Base-by-base conservation (phyloP, 1,140 invertebrate genomes). In the Hormaphis cornu region DNA sequence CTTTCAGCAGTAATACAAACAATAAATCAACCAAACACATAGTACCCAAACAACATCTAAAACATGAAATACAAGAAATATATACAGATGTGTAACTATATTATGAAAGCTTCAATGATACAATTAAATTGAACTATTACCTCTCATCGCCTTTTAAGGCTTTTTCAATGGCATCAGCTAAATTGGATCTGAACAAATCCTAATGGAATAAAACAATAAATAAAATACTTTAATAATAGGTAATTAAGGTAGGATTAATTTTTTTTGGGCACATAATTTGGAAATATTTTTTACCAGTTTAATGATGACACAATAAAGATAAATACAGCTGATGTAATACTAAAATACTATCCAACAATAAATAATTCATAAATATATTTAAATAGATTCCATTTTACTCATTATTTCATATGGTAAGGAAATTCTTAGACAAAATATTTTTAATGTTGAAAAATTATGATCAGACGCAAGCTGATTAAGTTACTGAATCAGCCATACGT, bases 1-100 rank as follows among this genome's bases (percentile, higher is more conserved):
- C 97, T 77, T 99, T 96, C 79, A 97, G 98, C 12, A 99, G 78
- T 30, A 99, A 82, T 3, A 98, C 89, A 33, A 99, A 80, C 16
- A 99, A 80, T 16, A 98, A 81, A 81, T 99, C 97, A 0, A 97
- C 92, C 22, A 99, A 83, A 33, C 97, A 83, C 93, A 98, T 98
- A 24, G 94, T 95, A 78, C 99, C 97, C 52, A 98, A 81, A 42
- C 93, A 89, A 79, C 95, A 98, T 72, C 95, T 83, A 14, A 75
- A 74, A 12, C 22, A 56, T 52, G 56, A 69, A 24, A 20, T 24
- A 35, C 6, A 16, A 42, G 35, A 58, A 37, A 30, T 30, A 58
- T 24, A 16, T 22, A 18, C 18, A 56, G 24, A 14, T 30, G 7
- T 6, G 20, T 54, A 61, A 58, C 52, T 16, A 70, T n/a, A n/a